phyloP scores from a whole-genome alignment of 2,888 invertebrate species.

The Megaustenia siamemsis region DNA sequence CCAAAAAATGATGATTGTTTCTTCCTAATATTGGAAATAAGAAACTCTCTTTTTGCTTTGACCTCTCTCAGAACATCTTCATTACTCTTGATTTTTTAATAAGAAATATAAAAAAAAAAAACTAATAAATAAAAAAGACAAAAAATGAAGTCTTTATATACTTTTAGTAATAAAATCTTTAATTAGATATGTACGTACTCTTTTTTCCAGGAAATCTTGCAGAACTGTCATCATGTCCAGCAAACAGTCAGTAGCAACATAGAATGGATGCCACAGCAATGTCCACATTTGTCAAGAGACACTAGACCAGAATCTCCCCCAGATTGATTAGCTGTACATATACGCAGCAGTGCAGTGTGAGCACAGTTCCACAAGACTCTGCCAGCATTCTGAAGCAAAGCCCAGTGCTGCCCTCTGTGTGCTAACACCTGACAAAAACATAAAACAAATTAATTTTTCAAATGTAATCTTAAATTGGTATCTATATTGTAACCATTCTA shows the following conservation, averaged over 20 bases:
- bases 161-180: too few relatives aligned
- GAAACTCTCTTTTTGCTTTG: too few relatives aligned
- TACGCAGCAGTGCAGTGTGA: constrained; percentile 74
- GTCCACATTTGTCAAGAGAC: constrained; percentile 69
- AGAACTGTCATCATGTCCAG: constrained; percentile 78
- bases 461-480: too few relatives aligned
- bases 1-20: too few relatives aligned
- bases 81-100: too few relatives aligned
- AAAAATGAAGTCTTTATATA: too few relatives aligned
- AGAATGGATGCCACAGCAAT: constrained; percentile 73
- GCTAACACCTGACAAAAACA: constrained; percentile 72
- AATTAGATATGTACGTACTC: constrained; percentile 58
- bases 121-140: too few relatives aligned
- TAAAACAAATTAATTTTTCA: too few relatives aligned
- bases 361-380: constrained; percentile 78
- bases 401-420: constrained; percentile 79
- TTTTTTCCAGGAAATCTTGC: constrained; percentile 67
- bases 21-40: too few relatives aligned
- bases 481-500: too few relatives aligned
- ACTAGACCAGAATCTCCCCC: constrained; percentile 69
- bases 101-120: too few relatives aligned
- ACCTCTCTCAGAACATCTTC: too few relatives aligned
- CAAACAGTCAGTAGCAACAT: constrained; percentile 76
- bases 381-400: constrained; percentile 78
- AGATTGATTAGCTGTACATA: constrained; percentile 63